Evolutionary conservation across 1,140 invertebrate species (phyloP), one percentile per base, ranked within the genome.

Genomic region (Drosophila novamexicana): DNA sequence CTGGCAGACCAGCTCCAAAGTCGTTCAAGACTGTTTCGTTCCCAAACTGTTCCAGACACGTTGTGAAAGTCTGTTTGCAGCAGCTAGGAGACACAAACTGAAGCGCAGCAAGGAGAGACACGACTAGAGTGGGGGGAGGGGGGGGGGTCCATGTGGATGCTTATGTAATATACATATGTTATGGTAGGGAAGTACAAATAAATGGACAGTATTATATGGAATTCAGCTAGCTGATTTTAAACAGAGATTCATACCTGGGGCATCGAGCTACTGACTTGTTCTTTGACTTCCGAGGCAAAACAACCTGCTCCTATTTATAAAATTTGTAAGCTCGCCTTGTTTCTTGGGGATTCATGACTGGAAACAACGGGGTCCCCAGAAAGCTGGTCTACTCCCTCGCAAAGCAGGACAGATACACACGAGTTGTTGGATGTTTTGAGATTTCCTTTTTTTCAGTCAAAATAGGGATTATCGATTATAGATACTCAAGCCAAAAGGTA

Each of bases 21-120:
- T 9, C 52, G 49, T 64, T 68, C 44, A 84, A 83, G 76, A 80
- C 76, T 77, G 83, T 88, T 88, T 44, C 83, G 63, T 66, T 88
- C 66, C 83, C 83, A 74, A 79, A 88, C 36, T 50, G 83, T 88
- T 89, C 77, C 83, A 8, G n/a, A 36, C 36, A 12, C 36, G 64
- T 9, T n/a, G 49, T 7, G 32, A 37, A 56, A 32, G 39, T 44
- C 29, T 1, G 34, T 32, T 57, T 40, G 18, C 22, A 40, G 22
- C 42, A 42, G 56, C 36, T 56, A 56, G 50, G 59, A 70, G 68
- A 64, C 9, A 34, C 22, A 29, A 29, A 5, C 22, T 5, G 39
- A 0, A 12, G 8, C 39, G 39, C 9, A 40, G 39, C 12, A 6
- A 40, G 39, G 12, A 10, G 39, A 6, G 12, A 9, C 39, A 4